A percentile compares a stretch with the other conserved stretches of the same genome.
Conservation (phyloP, 2,113 vertebrate species). For the Heloderma charlesbogerti region DNA sequence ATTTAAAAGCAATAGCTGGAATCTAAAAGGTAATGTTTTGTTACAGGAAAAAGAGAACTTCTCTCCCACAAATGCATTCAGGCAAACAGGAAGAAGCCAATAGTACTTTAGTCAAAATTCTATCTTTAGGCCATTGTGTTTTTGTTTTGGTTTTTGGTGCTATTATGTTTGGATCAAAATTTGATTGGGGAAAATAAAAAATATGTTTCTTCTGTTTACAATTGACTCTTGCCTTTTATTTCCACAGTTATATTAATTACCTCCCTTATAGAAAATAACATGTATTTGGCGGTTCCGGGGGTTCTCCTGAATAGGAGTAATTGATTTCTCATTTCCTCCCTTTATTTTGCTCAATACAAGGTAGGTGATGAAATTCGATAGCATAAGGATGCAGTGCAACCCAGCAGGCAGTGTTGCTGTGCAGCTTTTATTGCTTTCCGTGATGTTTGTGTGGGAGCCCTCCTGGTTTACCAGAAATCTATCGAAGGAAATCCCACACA, state of each 20-base stretch:
- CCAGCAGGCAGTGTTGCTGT: not conserved
- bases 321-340: slow-evolving; percentile 43
- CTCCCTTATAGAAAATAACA: slow-evolving; percentile 45
- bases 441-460: not conserved
- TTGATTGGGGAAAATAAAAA: slow-evolving; percentile 56
- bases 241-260: slow-evolving; percentile 41
- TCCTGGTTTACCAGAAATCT: not conserved
- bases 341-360: slow-evolving; percentile 60
- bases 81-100: slow-evolving; percentile 36
- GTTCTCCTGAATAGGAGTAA: slow-evolving; percentile 58
- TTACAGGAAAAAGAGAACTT: slow-evolving; percentile 23
- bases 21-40: slow-evolving; percentile 39
- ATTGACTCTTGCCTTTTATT: slow-evolving; percentile 37
- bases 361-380: not conserved
- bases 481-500: not conserved
- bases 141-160: slow-evolving; percentile 26
- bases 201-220: slow-evolving; percentile 51
- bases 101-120: slow-evolving; percentile 32
- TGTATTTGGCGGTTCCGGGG: slow-evolving; percentile 32
- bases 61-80: slow-evolving; percentile 30
- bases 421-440: not conserved
- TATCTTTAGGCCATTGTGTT: slow-evolving; percentile 40
- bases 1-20: slow-evolving; percentile 48
- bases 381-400: not conserved
- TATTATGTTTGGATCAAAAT: slow-evolving; percentile 51